These are phyloP conservation scores for Muscicapa comitata DNA, from an alignment of 2,797 vertebrate genomes.

Conservation along the genomic window DNA sequence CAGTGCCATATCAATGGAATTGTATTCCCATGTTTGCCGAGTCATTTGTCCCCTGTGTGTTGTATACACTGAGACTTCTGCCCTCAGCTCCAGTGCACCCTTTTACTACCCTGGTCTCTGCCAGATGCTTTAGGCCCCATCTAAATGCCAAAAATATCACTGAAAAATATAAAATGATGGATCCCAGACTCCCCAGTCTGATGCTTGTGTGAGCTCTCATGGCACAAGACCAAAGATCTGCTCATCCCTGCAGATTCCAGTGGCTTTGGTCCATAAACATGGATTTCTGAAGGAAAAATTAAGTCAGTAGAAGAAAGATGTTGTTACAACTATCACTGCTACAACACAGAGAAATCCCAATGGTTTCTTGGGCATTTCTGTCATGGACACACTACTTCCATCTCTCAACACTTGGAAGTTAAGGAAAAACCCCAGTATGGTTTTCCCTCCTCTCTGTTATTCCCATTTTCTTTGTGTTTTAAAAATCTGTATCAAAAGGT, in stretches of 20 bases:
- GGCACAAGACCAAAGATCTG: neutral
- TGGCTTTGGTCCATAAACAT: neutral
- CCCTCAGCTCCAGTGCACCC: neutral
- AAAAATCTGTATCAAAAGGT: neutral
- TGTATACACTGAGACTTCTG: neutral
- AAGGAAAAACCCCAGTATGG: rapidly evolving
- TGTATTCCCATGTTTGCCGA: neutral
- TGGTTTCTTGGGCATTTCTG: neutral
- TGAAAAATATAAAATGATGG: neutral
- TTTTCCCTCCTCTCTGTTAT: neutral
- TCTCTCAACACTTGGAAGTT: neutral
- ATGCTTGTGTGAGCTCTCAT: rapidly evolving
- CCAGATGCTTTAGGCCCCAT: neutral
- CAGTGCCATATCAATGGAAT: neutral
- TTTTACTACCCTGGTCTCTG: neutral
- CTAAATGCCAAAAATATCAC: neutral
- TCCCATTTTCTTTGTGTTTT: neutral
- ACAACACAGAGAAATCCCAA: neutral
- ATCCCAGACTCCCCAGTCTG: neutral
- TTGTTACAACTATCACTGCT: neutral
- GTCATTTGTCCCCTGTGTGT: neutral
- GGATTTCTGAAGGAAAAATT: neutral
- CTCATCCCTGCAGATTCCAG: neutral
- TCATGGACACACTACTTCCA: neutral
- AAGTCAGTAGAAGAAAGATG: neutral